Conservation (phyloP, 2,888 invertebrate species). For the Cantharis rustica region DNA sequence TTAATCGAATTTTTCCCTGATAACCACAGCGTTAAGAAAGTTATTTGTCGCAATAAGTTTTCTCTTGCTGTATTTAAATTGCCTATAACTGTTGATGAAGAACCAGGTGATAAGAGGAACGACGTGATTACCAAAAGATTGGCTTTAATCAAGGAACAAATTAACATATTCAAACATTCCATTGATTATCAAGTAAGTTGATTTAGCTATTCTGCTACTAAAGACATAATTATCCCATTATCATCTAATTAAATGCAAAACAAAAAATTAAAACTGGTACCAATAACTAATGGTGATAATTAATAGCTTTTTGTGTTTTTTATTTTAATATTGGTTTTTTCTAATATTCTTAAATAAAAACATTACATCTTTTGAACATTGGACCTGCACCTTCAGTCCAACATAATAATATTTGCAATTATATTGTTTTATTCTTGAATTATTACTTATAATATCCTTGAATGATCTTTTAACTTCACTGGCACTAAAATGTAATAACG, state of each 20-base stretch:
- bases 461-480: neutral
- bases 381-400: neutral
- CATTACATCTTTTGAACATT: too few species aligned
- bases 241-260: too few species aligned
- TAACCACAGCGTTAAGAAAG: neutral
- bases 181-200: constrained; percentile 10
- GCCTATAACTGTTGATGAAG: neutral
- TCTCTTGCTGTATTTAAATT: constrained; percentile 1
- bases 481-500: too few species aligned
- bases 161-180: neutral
- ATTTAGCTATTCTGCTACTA: too few species aligned
- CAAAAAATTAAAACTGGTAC: too few species aligned
- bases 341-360: too few species aligned
- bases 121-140: neutral
- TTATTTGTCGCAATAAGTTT: constrained; percentile 4
- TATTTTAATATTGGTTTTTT: too few species aligned
- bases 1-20: constrained; percentile 1
- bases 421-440: neutral
- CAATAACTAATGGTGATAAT: too few species aligned
- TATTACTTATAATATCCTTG: neutral
- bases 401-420: neutral
- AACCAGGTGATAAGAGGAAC: neutral
- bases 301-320: too few species aligned
- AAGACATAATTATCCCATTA: too few species aligned
- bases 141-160: neutral